These are phyloP conservation scores for Grammomys dolichurus DNA, from an alignment of 2,113 vertebrate genomes.

Conservation along the genomic window DNA sequence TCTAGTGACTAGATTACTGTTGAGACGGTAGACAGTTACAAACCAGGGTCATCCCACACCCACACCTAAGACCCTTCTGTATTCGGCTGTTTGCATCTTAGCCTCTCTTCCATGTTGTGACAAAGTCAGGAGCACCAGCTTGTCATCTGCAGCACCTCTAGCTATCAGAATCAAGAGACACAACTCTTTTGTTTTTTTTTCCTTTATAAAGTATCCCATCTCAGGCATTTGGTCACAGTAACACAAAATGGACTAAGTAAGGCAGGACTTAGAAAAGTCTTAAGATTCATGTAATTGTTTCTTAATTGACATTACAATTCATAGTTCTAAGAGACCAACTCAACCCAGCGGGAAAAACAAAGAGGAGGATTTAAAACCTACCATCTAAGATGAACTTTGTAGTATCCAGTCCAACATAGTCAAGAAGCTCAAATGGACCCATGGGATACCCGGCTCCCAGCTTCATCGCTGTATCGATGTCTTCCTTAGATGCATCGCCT, in stretches of 20 bases:
- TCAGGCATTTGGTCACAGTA: background rate
- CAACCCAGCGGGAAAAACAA: background rate
- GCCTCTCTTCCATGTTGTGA: background rate
- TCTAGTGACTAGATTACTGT: background rate
- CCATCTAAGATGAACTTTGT: constrained; percentile 96
- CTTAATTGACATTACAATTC: background rate
- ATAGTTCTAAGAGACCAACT: background rate
- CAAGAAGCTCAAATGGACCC: constrained; percentile 97
- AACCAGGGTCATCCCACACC: background rate
- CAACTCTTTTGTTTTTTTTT: background rate
- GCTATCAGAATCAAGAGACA: background rate
- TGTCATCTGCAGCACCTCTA: background rate
- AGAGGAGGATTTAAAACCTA: constrained; percentile 77
- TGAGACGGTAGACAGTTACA: background rate
- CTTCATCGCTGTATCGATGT: constrained; percentile 98
- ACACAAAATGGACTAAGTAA: background rate
- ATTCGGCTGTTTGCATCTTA: background rate
- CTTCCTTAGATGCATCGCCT: constrained; percentile 98
- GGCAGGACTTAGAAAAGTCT: background rate
- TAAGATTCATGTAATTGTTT: background rate
- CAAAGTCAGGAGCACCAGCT: background rate
- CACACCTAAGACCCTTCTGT: background rate
- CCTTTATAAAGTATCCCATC: background rate
- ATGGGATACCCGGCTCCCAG: constrained; percentile 97
- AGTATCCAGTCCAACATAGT: constrained; percentile 97